phyloP scores from a whole-genome alignment of 2,797 vertebrate species.

The Potorous gilbertii region DNA sequence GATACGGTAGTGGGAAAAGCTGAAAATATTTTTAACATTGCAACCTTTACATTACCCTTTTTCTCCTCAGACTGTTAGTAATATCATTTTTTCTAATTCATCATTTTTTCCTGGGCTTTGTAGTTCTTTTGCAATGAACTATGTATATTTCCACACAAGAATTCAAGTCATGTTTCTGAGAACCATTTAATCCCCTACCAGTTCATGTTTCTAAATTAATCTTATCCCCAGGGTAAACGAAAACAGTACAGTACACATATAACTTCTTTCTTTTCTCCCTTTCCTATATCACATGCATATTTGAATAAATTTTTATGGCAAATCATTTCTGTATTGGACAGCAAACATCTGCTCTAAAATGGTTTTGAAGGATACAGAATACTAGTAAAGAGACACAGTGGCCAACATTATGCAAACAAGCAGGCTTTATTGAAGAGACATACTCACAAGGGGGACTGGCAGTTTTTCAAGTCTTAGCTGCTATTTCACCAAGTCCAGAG shows the following conservation, averaged over 20 bases:
- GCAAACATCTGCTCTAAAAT: conserved; percentile 25
- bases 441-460: background rate
- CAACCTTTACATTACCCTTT: conserved; percentile 28
- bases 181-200: conserved; percentile 20
- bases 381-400: background rate
- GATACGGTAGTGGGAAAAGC: background rate
- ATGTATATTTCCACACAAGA: conserved; percentile 17
- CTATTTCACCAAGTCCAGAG: background rate
- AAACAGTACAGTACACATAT: conserved; percentile 5
- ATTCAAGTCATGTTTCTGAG: conserved; percentile 48
- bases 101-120: background rate
- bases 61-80: background rate
- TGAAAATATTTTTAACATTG: conserved; percentile 44
- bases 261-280: conserved; percentile 1
- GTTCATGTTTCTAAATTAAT: conserved; percentile 40
- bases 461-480: background rate
- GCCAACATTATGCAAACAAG: background rate
- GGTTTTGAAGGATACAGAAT: background rate
- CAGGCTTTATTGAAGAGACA: background rate
- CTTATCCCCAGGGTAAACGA: conserved; percentile 14
- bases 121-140: conserved; percentile 8
- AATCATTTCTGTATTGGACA: background rate
- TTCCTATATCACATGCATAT: conserved; percentile 25
- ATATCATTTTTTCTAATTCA: background rate
- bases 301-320: conserved; percentile 49